Conservation (phyloP, 1,140 invertebrate species). For the Caenorhabditis briggsae region DNA sequence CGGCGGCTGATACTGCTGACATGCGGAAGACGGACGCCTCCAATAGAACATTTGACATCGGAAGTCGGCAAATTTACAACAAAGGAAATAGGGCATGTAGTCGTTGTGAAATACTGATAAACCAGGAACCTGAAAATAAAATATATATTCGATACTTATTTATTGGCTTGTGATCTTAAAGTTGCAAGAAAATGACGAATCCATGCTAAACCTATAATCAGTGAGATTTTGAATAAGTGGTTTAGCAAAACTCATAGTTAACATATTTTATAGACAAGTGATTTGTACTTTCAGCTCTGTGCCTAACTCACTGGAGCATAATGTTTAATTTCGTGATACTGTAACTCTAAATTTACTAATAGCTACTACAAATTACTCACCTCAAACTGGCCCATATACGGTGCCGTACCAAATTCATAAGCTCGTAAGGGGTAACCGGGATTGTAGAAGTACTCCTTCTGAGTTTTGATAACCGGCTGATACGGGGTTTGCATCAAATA, state of each 20-base stretch:
- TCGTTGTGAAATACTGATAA: conserved; percentile 76
- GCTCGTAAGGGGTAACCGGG: conserved; percentile 76
- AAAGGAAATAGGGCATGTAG: conserved; percentile 78
- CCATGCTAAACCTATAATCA: conserved; percentile 20
- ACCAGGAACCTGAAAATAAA: conserved; percentile 70
- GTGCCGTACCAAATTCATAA: conserved; percentile 76
- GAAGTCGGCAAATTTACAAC: conserved; percentile 77
- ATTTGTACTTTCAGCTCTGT: not conserved
- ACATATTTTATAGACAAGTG: not conserved
- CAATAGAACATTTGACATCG: conserved; percentile 78
- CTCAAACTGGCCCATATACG: conserved; percentile 76
- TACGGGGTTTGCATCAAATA: conserved; percentile 76
- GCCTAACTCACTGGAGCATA: conserved; percentile 36
- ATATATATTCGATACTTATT: not conserved
- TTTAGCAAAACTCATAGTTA: not conserved
- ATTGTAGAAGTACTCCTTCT: conserved; percentile 74
- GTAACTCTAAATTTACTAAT: not conserved
- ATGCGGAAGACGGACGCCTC: conserved; percentile 74
- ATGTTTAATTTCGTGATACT: conserved; percentile 35
- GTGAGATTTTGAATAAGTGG: not conserved
- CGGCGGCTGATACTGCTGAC: conserved; percentile 77
- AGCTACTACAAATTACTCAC: conserved; percentile 20
- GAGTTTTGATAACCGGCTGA: conserved; percentile 76
- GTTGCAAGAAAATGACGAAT: too few relatives aligned
- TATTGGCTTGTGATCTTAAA: too few relatives aligned